phyloP scores from a whole-genome alignment of 2,113 vertebrate genomes.

The Dolichallabes microphthalmus region DNA sequence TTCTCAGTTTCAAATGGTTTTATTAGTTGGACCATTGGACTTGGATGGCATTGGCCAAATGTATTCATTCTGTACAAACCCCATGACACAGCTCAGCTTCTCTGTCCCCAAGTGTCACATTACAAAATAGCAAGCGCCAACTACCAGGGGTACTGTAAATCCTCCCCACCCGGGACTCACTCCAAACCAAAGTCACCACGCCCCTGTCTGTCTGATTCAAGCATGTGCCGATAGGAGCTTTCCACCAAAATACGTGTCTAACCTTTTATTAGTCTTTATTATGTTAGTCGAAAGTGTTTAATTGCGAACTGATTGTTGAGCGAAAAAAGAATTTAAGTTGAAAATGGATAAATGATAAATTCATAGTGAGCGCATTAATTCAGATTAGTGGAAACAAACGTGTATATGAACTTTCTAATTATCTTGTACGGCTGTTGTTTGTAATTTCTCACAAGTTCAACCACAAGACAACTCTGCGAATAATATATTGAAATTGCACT shows the following conservation, averaged over 20 bases:
- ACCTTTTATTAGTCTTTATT: neutral
- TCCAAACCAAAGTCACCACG: conserved; percentile 8
- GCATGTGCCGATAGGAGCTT: neutral
- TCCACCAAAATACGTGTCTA: neutral
- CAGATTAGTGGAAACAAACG: neutral
- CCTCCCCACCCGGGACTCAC: neutral
- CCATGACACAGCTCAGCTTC: neutral
- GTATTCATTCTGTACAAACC: neutral
- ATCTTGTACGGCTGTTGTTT: neutral
- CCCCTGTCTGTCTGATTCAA: neutral
- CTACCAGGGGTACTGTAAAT: neutral
- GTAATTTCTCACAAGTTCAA: neutral
- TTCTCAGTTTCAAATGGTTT: neutral
- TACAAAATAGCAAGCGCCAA: neutral
- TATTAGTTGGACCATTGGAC: neutral
- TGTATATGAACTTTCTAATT: neutral
- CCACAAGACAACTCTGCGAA: neutral
- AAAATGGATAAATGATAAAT: neutral
- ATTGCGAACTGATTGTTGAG: neutral
- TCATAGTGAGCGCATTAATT: neutral
- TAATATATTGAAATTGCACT: neutral
- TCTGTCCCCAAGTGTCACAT: neutral
- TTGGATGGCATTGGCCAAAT: neutral
- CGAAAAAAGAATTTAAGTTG: neutral
- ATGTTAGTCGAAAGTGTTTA: neutral